A percentile compares a stretch with the other conserved stretches of the same genome.
phyloP scores from a whole-genome alignment of 2,113 vertebrate species.

The Bos indicus region DNA sequence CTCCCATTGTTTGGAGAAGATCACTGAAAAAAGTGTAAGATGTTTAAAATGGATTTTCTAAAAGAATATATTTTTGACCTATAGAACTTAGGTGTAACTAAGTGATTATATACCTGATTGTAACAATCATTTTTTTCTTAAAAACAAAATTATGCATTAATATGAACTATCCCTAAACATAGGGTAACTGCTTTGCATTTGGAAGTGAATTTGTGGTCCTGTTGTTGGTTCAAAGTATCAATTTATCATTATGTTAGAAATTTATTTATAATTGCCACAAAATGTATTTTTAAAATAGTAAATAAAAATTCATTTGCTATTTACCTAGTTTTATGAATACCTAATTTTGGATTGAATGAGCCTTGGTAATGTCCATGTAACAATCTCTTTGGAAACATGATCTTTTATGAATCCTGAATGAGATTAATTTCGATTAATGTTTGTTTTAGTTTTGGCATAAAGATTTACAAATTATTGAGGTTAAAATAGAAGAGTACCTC shows the following conservation, averaged over 20 bases:
- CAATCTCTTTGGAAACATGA: background rate
- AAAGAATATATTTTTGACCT: background rate
- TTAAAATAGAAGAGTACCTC: background rate
- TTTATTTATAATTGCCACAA: conserved; percentile 33
- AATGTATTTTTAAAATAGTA: conserved; percentile 26
- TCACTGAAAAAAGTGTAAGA: background rate
- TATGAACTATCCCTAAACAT: background rate
- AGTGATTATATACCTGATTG: background rate
- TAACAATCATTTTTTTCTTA: conserved; percentile 16
- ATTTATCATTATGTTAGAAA: conserved; percentile 7
- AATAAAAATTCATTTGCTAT: conserved; percentile 39
- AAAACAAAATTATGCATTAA: conserved; percentile 26
- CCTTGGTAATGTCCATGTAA: background rate
- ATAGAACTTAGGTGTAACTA: background rate
- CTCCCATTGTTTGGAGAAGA: background rate
- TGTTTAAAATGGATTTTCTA: conserved; percentile 2
- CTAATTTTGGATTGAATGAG: background rate
- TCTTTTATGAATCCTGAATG: background rate
- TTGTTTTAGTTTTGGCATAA: conserved; percentile 21
- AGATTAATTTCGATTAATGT: background rate
- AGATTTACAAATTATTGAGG: conserved; percentile 4
- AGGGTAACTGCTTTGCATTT: background rate
- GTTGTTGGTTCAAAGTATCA: background rate
- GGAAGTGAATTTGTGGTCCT: background rate
- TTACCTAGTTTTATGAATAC: conserved; percentile 25